Evolutionary conservation across 37 sponge, comb jelly and placozoan genomes (phyloP).

Genomic region (Tethya wilhelma): DNA sequence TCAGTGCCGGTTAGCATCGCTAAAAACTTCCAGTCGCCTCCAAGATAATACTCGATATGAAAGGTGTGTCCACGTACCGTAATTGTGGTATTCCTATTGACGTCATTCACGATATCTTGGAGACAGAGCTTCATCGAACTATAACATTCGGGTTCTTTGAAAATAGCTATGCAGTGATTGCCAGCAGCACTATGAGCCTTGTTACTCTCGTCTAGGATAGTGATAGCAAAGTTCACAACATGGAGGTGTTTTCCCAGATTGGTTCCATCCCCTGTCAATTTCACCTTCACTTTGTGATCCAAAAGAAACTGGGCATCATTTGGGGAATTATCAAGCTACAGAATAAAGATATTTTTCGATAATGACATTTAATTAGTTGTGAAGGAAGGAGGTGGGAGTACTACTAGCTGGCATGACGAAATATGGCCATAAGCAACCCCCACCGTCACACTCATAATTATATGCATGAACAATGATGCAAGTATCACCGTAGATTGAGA

Average conservation of each 20-base stretch:
- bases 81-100: not conserved
- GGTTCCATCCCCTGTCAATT: conserved; percentile 21
- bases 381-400: too few species aligned
- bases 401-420: too few species aligned
- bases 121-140: not conserved
- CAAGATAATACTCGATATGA: not conserved
- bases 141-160: conserved; percentile 3
- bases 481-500: too few species aligned
- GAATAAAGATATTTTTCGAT: too few species aligned
- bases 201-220: not conserved
- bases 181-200: not conserved
- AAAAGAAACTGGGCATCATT: not conserved
- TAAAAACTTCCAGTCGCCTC: conserved; percentile 17
- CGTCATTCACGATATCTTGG: not conserved
- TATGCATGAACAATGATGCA: too few species aligned
- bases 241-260: not conserved
- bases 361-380: too few species aligned
- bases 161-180: conserved; percentile 2
- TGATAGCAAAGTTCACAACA: not conserved
- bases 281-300: not conserved
- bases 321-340: not conserved
- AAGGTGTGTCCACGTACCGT: not conserved
- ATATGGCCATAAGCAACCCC: too few species aligned
- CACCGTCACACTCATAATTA: too few species aligned
- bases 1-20: conserved; percentile 6